These are phyloP conservation scores for Cossypha dichroa DNA, from an alignment of 2,797 vertebrate genomes.

Conservation along the genomic window DNA sequence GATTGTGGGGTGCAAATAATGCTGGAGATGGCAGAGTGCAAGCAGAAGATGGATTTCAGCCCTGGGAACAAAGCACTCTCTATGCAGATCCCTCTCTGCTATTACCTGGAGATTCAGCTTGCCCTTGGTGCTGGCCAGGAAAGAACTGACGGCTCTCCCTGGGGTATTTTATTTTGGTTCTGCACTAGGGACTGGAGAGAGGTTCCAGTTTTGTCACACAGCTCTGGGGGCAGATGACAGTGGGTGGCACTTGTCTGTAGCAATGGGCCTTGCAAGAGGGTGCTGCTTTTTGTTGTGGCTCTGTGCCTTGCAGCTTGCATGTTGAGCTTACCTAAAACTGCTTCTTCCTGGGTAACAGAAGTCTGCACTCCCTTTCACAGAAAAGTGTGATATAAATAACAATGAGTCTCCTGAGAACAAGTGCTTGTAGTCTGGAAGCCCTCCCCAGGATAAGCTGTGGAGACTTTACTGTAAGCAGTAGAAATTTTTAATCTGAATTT, in stretches of 20 bases:
- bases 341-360: background rate
- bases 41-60: background rate
- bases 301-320: background rate
- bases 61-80: background rate
- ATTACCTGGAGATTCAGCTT: background rate
- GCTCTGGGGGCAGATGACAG: background rate
- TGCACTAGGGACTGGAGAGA: background rate
- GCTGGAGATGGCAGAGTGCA: background rate
- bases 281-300: background rate
- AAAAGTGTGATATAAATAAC: background rate
- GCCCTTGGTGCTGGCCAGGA: background rate
- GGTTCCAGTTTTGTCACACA: background rate
- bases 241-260: background rate
- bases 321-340: background rate
- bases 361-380: background rate
- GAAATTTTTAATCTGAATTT: background rate
- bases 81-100: background rate
- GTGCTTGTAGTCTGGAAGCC: background rate
- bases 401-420: background rate
- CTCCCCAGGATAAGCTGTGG: background rate
- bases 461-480: background rate
- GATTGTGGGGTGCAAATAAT: background rate
- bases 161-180: background rate
- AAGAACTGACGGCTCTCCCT: background rate
- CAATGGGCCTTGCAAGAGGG: background rate